Evolutionary conservation across 2,113 vertebrate genomes (phyloP).

Genomic region (Istiophorus platypterus): DNA sequence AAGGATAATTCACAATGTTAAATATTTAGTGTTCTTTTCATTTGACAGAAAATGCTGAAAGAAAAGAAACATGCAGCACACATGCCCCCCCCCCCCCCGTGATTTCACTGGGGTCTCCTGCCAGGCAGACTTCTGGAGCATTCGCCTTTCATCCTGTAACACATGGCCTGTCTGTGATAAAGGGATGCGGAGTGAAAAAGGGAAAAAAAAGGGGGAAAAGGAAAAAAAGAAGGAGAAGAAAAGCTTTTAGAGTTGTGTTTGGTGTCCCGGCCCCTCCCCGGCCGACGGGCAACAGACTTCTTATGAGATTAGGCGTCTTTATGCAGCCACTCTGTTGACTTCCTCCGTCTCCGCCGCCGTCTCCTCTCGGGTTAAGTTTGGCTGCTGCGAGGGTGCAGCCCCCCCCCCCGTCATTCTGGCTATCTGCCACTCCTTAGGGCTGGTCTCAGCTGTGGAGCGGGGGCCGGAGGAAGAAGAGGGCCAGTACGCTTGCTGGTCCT

Average conservation of each 20-base stretch:
- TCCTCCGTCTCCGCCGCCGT: conserved; percentile 33
- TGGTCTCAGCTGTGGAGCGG: conserved; percentile 15
- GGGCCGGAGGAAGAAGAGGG: conserved; percentile 24
- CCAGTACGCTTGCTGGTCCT: too few species aligned
- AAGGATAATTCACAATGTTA: conserved; percentile 72
- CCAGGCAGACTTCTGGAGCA: conserved; percentile 48
- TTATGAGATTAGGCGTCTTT: conserved; percentile 80
- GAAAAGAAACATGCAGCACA: conserved; percentile 61
- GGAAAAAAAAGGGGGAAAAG: conserved; percentile 67
- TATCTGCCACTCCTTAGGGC: conserved; percentile 53
- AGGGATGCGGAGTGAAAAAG: conserved; percentile 66
- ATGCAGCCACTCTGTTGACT: conserved; percentile 67
- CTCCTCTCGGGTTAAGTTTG: conserved; percentile 53
- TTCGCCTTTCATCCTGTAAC: conserved; percentile 65
- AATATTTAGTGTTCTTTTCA: conserved; percentile 80
- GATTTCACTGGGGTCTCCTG: conserved; percentile 67
- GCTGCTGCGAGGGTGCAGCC: conserved; percentile 24
- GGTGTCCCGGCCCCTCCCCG: conserved; percentile 65
- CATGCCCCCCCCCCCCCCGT: conserved; percentile 52
- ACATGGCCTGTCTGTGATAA: conserved; percentile 75
- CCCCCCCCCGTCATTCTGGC: neutral
- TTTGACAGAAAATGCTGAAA: conserved; percentile 68
- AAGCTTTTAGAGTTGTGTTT: conserved; percentile 81
- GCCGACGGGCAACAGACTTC: conserved; percentile 73
- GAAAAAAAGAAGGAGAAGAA: too few species aligned